Percentiles rank a stretch among this genome's conserved stretches.
phyloP scores from a whole-genome alignment of 2,113 vertebrate genomes.

The Perca schrenkii region DNA sequence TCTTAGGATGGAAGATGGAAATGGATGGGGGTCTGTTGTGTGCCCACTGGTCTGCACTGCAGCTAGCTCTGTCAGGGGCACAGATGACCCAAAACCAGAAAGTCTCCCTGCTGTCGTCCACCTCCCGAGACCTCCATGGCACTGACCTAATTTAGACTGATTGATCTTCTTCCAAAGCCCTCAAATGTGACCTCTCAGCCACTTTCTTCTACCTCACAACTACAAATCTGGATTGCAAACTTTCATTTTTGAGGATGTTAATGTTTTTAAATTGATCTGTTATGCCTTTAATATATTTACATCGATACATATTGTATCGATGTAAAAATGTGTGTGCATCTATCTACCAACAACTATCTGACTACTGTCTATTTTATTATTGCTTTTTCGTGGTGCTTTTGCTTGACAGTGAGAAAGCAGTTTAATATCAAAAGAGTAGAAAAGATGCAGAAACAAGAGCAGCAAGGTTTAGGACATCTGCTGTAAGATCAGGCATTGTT shows the following conservation, averaged over 20 bases:
- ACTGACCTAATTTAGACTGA: constrained; percentile 82
- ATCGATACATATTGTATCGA: not conserved
- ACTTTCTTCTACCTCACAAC: constrained; percentile 50
- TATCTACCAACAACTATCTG: not conserved
- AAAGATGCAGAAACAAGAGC: constrained; percentile 7
- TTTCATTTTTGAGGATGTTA: not conserved
- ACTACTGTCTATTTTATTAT: not conserved
- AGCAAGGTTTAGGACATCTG: constrained; percentile 9
- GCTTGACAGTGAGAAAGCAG: constrained; percentile 36
- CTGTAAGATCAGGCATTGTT: not conserved
- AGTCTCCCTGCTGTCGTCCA: constrained; percentile 60
- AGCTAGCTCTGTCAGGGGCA: constrained; percentile 72
- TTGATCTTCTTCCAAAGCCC: constrained; percentile 79
- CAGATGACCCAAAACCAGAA: constrained; percentile 81
- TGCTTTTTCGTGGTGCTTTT: constrained; percentile 18
- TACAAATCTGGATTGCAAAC: constrained; percentile 50
- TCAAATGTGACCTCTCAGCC: constrained; percentile 74
- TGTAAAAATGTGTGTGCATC: not conserved
- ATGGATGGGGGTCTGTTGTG: constrained; percentile 67
- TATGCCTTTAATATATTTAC: not conserved
- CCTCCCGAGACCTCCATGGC: constrained; percentile 74
- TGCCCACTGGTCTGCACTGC: constrained; percentile 60
- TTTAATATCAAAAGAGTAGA: constrained; percentile 40
- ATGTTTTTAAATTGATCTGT: constrained; percentile 33
- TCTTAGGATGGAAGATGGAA: constrained; percentile 51